Conservation (phyloP, 2,797 vertebrate genomes). For the Catamblyrhynchus diadema region DNA sequence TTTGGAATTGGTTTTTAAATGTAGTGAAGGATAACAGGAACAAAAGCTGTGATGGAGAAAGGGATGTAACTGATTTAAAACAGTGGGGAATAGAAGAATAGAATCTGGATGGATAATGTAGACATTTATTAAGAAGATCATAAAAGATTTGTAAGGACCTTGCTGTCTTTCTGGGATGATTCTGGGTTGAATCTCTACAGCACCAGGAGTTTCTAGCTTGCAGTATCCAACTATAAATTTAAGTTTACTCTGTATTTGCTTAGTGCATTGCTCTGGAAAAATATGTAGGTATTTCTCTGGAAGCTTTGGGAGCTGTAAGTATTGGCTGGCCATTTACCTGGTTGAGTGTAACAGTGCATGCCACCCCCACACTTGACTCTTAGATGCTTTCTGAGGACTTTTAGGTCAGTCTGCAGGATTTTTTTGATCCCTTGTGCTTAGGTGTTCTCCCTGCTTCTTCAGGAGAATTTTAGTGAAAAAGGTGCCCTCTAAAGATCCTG, state of each 20-base stretch:
- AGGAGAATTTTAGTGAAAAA: not conserved
- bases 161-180: not conserved
- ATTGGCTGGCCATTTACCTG: not conserved
- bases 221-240: not conserved
- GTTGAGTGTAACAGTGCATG: not conserved
- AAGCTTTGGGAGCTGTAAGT: not conserved
- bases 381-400: not conserved
- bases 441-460: not conserved
- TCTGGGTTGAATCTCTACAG: not conserved
- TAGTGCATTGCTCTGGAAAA: not conserved
- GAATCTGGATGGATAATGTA: not conserved
- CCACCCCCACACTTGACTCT: not conserved
- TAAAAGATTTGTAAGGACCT: not conserved
- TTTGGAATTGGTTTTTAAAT: not conserved
- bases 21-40: not conserved
- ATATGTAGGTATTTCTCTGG: not conserved
- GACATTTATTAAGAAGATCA: not conserved
- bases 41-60: not conserved
- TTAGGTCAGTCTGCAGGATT: not conserved
- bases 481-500: not conserved
- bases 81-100: not conserved
- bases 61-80: not conserved
- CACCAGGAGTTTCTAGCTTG: not conserved
- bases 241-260: not conserved
- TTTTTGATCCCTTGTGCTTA: not conserved